These are phyloP conservation scores for Drosophila pegasa DNA, from an alignment of 2,888 invertebrate genomes.

Conservation along the genomic window DNA sequence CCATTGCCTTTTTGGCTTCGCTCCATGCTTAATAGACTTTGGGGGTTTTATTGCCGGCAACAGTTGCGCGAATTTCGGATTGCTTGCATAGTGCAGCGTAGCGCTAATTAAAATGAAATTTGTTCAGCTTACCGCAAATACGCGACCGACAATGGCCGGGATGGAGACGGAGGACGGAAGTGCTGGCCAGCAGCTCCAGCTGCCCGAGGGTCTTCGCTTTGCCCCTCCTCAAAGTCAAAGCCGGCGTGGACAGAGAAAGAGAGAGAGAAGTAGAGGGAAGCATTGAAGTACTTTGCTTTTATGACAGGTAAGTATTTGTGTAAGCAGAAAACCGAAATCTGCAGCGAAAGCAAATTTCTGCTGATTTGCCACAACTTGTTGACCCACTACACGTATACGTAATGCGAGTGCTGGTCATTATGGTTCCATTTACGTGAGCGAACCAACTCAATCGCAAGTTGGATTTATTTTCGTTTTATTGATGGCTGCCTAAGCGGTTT, in stretches of 20 bases:
- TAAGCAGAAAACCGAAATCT: constrained; percentile 47
- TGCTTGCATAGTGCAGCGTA: constrained; percentile 44
- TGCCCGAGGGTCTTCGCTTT: constrained; percentile 2
- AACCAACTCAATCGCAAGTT: constrained; percentile 24
- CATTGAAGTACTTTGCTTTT: constrained; percentile 54
- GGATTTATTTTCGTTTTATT: constrained; percentile 1
- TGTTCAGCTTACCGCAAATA: constrained; percentile 29
- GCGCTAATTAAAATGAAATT: constrained; percentile 70
- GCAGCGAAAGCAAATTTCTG: constrained; percentile 57
- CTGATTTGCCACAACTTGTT: constrained; percentile 63
- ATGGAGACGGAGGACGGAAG: neutral
- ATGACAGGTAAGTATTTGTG: constrained; percentile 71
- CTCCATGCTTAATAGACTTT: constrained; percentile 70
- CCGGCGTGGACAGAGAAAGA: no score
- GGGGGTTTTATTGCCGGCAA: constrained; percentile 59
- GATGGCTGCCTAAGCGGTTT: constrained; percentile 1
- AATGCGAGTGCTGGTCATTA: constrained; percentile 40
- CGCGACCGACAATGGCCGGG: neutral
- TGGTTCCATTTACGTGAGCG: constrained; percentile 10
- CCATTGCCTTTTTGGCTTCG: constrained; percentile 64
- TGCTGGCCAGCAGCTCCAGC: constrained; percentile 10
- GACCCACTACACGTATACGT: constrained; percentile 54
- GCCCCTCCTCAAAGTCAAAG: constrained; percentile 16
- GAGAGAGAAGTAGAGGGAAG: no score
- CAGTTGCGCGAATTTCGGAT: constrained; percentile 40